Evolutionary conservation across 2,113 vertebrate genomes (phyloP).

Genomic region (Actenoides lindsayi): DNA sequence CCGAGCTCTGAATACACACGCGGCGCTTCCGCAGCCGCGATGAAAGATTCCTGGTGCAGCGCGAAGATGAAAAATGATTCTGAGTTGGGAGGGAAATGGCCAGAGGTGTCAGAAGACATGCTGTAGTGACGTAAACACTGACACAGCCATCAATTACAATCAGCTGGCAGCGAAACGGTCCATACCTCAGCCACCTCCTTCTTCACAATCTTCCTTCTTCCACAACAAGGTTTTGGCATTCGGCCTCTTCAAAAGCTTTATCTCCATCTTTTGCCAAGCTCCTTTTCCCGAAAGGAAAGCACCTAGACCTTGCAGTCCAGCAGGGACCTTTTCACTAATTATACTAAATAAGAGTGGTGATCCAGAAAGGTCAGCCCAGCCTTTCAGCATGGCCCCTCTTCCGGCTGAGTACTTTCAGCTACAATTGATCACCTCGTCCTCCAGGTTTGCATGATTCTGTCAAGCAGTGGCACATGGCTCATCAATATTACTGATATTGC

Average conservation of each 20-base stretch:
- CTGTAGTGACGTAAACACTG: slow-evolving; percentile 18
- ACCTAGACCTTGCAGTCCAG: neutral
- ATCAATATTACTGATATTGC: neutral
- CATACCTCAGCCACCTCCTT: slow-evolving; percentile 1
- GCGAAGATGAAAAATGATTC: slow-evolving; percentile 41
- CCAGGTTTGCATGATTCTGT: neutral
- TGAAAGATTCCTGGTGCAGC: neutral
- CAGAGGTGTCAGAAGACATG: slow-evolving; percentile 45
- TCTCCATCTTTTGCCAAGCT: neutral
- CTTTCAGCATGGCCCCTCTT: neutral
- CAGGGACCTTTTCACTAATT: slow-evolving; percentile 32
- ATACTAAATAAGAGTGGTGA: neutral
- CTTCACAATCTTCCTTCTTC: neutral
- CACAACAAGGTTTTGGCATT: neutral
- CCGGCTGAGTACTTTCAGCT: slow-evolving; percentile 3
- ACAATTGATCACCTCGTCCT: slow-evolving; percentile 17
- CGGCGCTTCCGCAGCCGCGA: neutral
- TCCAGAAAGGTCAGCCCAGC: slow-evolving; percentile 9
- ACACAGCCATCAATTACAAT: slow-evolving; percentile 60
- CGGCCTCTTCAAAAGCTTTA: neutral
- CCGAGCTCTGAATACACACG: neutral
- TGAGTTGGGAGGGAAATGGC: slow-evolving; percentile 44
- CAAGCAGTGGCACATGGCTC: neutral
- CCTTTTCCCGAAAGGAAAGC: neutral
- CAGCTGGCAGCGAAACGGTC: slow-evolving; percentile 27